phyloP scores from a whole-genome alignment of 2,888 invertebrate species.

The Malthinus seriepunctatus region DNA sequence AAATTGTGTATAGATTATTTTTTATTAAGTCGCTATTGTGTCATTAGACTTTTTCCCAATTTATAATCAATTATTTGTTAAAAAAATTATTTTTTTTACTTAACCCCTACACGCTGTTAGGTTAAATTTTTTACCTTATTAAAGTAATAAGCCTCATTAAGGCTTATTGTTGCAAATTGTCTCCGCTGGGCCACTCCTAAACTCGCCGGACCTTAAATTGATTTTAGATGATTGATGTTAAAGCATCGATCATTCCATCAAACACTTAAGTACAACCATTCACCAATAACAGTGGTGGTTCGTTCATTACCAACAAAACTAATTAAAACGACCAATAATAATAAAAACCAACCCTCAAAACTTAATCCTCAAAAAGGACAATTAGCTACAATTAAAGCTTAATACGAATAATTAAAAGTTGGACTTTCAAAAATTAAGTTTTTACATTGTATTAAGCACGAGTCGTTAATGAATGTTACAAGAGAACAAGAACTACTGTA shows the following conservation, averaged over 20 bases:
- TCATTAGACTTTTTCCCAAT: constrained; percentile 1
- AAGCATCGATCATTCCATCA: constrained; percentile 49
- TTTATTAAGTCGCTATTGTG: constrained; percentile 6
- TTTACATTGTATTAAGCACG: neutral
- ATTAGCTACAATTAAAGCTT: too few relatives aligned
- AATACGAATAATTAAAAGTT: neutral
- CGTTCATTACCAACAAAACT: constrained; percentile 23
- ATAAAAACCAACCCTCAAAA: too few relatives aligned
- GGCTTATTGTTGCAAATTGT: constrained; percentile 45
- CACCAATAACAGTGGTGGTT: constrained; percentile 39
- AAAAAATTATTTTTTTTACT: too few relatives aligned
- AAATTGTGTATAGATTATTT: constrained; percentile 20
- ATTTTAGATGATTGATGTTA: constrained; percentile 52
- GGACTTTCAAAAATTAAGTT: neutral
- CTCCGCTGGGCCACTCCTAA: constrained; percentile 42
- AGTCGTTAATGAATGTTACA: constrained; percentile 17
- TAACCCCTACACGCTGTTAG: neutral
- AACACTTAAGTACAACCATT: constrained; percentile 48
- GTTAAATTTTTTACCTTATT: constrained; percentile 42
- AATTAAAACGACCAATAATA: neutral
- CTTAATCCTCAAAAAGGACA: too few relatives aligned
- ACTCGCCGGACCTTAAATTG: constrained; percentile 45
- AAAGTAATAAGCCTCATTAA: constrained; percentile 47
- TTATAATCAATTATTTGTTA: neutral
- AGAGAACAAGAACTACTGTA: constrained; percentile 47